Percentiles rank a stretch among this genome's conserved stretches.
Conservation (phyloP, 2,113 vertebrate species). For the Chaetodon auriga region DNA sequence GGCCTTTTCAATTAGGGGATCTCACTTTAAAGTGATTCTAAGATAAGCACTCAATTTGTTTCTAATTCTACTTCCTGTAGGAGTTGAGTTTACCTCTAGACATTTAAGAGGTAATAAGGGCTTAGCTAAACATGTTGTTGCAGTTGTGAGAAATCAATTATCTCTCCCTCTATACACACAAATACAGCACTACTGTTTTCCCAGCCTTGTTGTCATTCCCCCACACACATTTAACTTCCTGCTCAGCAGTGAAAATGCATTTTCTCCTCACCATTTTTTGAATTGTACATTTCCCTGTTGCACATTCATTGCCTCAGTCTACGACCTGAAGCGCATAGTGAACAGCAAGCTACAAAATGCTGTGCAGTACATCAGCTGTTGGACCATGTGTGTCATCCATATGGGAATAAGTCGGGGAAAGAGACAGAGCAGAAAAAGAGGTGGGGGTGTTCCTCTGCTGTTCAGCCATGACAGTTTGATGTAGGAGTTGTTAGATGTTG, state of each 20-base stretch:
- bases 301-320: constrained; percentile 28
- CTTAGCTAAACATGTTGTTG: constrained; percentile 40
- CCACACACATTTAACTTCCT: constrained; percentile 21
- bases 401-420: constrained; percentile 32
- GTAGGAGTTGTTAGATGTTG: constrained; percentile 28
- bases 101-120: constrained; percentile 35
- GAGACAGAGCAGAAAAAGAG: not conserved
- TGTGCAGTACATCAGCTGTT: constrained; percentile 50
- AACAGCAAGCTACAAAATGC: constrained; percentile 42
- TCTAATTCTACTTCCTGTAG: not conserved
- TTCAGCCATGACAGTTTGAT: constrained; percentile 32
- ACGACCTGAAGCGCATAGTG: constrained; percentile 14
- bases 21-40: constrained; percentile 1
- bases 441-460: not conserved
- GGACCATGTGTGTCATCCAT: constrained; percentile 47
- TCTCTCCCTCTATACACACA: not conserved
- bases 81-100: constrained; percentile 11
- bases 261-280: not conserved
- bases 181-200: constrained; percentile 25
- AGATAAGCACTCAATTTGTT: constrained; percentile 8
- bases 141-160: constrained; percentile 35
- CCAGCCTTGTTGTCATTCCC: constrained; percentile 1
- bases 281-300: constrained; percentile 25
- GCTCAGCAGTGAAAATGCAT: constrained; percentile 42
- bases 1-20: constrained; percentile 31